phyloP scores from a whole-genome alignment of 92 coral and sea anemone genomes.

The Palythoa heliodiscus region DNA sequence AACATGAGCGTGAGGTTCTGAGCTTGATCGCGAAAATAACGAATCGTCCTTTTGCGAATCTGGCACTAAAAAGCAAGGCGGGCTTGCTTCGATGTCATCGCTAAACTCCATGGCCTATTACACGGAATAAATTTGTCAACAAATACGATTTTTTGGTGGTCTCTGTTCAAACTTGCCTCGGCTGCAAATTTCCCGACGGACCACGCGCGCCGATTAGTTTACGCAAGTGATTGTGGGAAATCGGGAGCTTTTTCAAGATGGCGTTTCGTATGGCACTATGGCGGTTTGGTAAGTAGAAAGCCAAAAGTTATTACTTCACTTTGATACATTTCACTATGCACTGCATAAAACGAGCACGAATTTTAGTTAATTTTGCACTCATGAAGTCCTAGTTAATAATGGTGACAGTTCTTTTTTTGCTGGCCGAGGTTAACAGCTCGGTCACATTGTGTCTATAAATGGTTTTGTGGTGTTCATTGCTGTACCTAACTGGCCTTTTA shows the following conservation, averaged over 20 bases:
- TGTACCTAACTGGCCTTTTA: background rate
- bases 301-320: conserved; percentile 16
- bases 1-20: conserved; percentile 44
- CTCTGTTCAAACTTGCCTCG: conserved; percentile 28
- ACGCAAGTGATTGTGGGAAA: conserved; percentile 24
- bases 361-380: background rate
- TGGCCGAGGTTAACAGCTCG: background rate
- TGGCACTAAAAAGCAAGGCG: conserved; percentile 88
- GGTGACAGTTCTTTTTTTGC: background rate
- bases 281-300: conserved; percentile 75
- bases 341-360: background rate
- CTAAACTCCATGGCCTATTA: conserved; percentile 66
- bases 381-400: background rate
- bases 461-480: background rate
- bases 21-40: conserved; percentile 44
- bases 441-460: background rate
- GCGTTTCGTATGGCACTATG: conserved; percentile 98
- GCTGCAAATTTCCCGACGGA: conserved; percentile 46
- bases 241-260: conserved; percentile 80
- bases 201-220: conserved; percentile 21
- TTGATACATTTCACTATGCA: background rate
- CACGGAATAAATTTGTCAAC: background rate
- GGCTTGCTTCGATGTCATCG: conserved; percentile 67
- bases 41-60: conserved; percentile 73
- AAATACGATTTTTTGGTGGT: conserved; percentile 12